Percentiles rank a stretch among this genome's conserved stretches.
These are phyloP conservation scores for Drosophila santomea DNA, from an alignment of 1,140 invertebrate species.

Conservation along the genomic window DNA sequence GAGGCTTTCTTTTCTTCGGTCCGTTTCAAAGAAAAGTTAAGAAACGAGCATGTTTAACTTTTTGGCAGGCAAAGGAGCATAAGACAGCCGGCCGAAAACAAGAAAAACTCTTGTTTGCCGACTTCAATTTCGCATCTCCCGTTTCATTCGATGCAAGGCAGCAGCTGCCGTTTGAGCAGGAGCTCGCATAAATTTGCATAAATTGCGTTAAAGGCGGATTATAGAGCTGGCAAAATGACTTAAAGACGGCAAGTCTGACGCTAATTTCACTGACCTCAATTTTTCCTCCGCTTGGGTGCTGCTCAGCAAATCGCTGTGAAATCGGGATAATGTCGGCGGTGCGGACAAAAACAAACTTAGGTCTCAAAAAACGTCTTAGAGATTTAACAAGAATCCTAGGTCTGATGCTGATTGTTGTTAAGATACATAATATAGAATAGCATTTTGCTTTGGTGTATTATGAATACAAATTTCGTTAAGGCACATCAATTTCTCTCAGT, in stretches of 20 bases:
- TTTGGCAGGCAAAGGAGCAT: slow-evolving; percentile 45
- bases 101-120: slow-evolving; percentile 43
- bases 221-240: slow-evolving; percentile 48
- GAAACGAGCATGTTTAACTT: slow-evolving; percentile 68
- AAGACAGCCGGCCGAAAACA: slow-evolving; percentile 24
- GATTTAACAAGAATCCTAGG: too few relatives aligned
- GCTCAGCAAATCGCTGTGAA: slow-evolving; percentile 7
- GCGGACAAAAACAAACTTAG: background rate
- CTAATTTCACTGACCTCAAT: slow-evolving; percentile 72
- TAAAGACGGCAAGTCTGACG: slow-evolving; percentile 57
- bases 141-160: slow-evolving; percentile 23
- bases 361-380: too few relatives aligned
- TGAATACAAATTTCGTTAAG: too few relatives aligned
- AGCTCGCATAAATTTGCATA: slow-evolving; percentile 67
- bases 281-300: background rate
- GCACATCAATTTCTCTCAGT: slow-evolving; percentile 13
- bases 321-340: background rate
- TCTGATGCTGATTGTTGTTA: too few relatives aligned
- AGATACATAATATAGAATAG: too few relatives aligned
- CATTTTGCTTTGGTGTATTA: too few relatives aligned
- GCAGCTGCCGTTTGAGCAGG: slow-evolving; percentile 46
- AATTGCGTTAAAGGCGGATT: slow-evolving; percentile 41
- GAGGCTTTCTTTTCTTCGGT: slow-evolving; percentile 47
- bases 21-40: slow-evolving; percentile 52
- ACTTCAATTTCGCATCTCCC: slow-evolving; percentile 45